Evolutionary conservation across 1,140 invertebrate genomes (phyloP).

Genomic region (Monomorium pharaonis): DNA sequence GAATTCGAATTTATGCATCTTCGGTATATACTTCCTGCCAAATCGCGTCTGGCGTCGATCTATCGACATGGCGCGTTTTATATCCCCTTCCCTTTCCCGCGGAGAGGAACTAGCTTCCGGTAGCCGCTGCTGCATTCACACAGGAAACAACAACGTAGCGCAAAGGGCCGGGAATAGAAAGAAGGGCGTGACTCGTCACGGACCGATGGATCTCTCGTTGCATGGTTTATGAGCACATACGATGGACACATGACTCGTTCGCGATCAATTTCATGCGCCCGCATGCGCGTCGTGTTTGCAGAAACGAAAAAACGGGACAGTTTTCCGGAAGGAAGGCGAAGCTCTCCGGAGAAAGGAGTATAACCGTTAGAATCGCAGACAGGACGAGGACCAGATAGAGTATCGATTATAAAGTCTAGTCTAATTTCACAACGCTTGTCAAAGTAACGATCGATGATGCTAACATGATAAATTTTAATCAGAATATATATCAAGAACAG

Average conservation of each 20-base stretch:
- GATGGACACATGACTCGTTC: slow-evolving; percentile 65
- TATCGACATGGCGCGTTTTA: slow-evolving; percentile 53
- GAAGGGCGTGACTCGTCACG: slow-evolving; percentile 63
- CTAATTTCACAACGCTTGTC: background rate
- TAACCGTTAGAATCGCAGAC: no score
- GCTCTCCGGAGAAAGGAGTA: no score
- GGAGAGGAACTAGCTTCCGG: slow-evolving; percentile 66
- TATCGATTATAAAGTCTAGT: background rate
- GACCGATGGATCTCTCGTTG: slow-evolving; percentile 68
- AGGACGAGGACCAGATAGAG: background rate
- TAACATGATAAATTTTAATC: background rate
- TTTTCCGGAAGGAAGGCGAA: background rate
- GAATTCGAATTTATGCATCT: slow-evolving; percentile 18
- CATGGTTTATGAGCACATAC: slow-evolving; percentile 71
- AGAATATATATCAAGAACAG: background rate
- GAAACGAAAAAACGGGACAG: slow-evolving; percentile 2
- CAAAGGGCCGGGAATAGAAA: slow-evolving; percentile 4
- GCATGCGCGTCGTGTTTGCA: slow-evolving; percentile 59
- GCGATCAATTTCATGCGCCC: slow-evolving; percentile 68
- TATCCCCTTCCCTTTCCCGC: background rate
- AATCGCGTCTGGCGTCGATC: slow-evolving; percentile 63
- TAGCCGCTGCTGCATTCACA: slow-evolving; percentile 46
- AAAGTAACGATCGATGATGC: background rate
- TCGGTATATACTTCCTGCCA: slow-evolving; percentile 41
- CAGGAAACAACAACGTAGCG: slow-evolving; percentile 70